Percentiles rank a stretch among this genome's conserved stretches.
These are phyloP conservation scores for Prinia subflava DNA, from an alignment of 2,113 vertebrate genomes.

Conservation along the genomic window DNA sequence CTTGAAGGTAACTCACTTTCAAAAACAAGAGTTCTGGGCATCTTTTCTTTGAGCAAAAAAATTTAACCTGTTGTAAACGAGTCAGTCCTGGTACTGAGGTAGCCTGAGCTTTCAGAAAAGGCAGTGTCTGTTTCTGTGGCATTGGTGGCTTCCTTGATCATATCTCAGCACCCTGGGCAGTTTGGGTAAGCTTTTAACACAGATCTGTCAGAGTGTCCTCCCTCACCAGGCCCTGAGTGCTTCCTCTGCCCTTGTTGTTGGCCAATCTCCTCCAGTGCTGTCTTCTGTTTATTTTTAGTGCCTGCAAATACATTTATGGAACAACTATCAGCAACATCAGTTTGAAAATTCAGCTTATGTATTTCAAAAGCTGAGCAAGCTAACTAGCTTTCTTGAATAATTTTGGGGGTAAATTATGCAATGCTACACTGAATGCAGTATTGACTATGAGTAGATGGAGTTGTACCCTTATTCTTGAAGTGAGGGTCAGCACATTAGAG, in stretches of 20 bases:
- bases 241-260: background rate
- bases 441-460: background rate
- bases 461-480: background rate
- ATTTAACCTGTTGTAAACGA: background rate
- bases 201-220: background rate
- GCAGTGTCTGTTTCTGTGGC: background rate
- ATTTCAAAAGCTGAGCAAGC: background rate
- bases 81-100: background rate
- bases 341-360: background rate
- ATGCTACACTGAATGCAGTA: rapidly evolving
- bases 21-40: background rate
- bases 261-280: background rate
- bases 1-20: background rate
- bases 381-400: background rate
- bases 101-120: background rate
- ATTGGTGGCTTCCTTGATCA: rapidly evolving
- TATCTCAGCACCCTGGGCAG: rapidly evolving
- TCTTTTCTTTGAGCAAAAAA: background rate
- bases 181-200: background rate
- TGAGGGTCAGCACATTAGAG: background rate
- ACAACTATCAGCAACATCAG: background rate
- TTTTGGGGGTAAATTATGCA: background rate
- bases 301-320: background rate
- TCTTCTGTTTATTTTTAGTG: background rate
- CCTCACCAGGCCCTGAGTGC: background rate